Percentiles rank a stretch among this genome's conserved stretches.
These are phyloP conservation scores for Drosophila tsacasi DNA, from an alignment of 1,140 invertebrate species.

Conservation along the genomic window DNA sequence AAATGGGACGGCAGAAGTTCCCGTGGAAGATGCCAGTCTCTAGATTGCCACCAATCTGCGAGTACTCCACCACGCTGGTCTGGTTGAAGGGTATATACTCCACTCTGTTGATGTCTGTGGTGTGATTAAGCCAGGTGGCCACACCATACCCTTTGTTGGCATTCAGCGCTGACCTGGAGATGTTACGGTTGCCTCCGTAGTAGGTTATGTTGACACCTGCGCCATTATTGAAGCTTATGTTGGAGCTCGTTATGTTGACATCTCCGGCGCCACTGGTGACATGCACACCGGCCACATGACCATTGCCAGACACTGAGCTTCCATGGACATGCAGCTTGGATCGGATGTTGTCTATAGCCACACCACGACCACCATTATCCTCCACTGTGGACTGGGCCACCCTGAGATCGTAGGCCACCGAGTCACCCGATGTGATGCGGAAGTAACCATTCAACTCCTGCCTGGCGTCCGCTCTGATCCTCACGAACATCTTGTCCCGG, in stretches of 20 bases:
- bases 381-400: constrained; percentile 93
- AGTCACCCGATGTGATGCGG: constrained; percentile 90
- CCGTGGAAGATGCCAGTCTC: constrained; percentile 94
- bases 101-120: constrained; percentile 88
- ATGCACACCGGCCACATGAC: constrained; percentile 94
- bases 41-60: constrained; percentile 92
- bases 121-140: constrained; percentile 95
- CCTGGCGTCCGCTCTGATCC: constrained; percentile 89
- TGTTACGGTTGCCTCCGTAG: constrained; percentile 94
- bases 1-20: constrained; percentile 91
- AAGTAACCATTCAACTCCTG: constrained; percentile 91
- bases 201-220: constrained; percentile 97
- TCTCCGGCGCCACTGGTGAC: constrained; percentile 94
- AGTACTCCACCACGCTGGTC: constrained; percentile 94
- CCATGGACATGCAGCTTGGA: constrained; percentile 92
- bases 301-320: constrained; percentile 93
- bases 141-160: constrained; percentile 95
- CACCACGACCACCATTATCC: constrained; percentile 96
- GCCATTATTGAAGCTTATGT: constrained; percentile 95
- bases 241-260: constrained; percentile 95
- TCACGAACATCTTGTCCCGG: constrained; percentile 91
- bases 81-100: constrained; percentile 93
- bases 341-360: constrained; percentile 93
- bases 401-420: constrained; percentile 95
- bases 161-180: constrained; percentile 92